Percentiles rank a stretch among this genome's conserved stretches.
phyloP scores from a whole-genome alignment of 2,797 vertebrate genomes.

The Spheniscus humboldti region DNA sequence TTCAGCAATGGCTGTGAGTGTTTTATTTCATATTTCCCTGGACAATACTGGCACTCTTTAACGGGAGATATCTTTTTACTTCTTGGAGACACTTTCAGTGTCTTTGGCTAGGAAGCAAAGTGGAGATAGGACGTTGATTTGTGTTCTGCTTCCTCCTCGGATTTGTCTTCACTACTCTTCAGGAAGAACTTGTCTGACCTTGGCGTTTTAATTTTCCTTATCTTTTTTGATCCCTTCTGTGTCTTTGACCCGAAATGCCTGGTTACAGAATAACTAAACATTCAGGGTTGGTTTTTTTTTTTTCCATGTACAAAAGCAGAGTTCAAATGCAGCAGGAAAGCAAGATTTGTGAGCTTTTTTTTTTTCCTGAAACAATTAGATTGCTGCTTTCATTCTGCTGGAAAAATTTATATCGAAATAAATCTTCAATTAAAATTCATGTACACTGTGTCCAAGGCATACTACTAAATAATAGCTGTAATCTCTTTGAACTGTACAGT shows the following conservation, averaged over 20 bases:
- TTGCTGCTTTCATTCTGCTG: background rate
- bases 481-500: background rate
- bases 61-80: background rate
- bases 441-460: background rate
- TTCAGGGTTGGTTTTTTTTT: background rate
- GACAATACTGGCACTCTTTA: background rate
- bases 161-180: background rate
- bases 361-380: background rate
- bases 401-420: background rate
- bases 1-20: background rate
- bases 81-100: background rate
- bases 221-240: conserved; percentile 54
- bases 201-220: conserved; percentile 38
- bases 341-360: background rate
- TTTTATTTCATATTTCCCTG: background rate
- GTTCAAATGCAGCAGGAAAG: conserved; percentile 30
- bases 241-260: conserved; percentile 75
- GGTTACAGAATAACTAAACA: conserved; percentile 77
- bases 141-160: background rate
- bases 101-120: background rate
- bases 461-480: background rate
- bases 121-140: background rate
- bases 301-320: conserved; percentile 40
- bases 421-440: background rate
- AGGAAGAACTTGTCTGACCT: background rate